Conservation (phyloP, 2,113 vertebrate genomes). For the Brachyhypopomus gauderio region DNA sequence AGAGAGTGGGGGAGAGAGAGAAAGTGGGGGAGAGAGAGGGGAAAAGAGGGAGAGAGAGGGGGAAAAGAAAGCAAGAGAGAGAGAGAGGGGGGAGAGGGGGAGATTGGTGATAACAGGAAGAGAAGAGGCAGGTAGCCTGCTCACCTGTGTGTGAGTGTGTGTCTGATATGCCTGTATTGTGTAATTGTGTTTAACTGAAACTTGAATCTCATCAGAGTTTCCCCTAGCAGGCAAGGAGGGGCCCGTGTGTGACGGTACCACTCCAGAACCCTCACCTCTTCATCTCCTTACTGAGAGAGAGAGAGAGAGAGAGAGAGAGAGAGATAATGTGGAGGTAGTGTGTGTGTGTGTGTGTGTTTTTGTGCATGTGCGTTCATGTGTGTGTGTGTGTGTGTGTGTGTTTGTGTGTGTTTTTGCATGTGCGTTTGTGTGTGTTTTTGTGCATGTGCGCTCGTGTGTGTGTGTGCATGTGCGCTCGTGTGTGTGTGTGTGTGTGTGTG, state of each 20-base stretch:
- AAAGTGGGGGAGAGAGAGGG: not conserved
- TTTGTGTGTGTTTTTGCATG: too few species aligned
- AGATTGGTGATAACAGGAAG: conserved; percentile 9
- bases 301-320: not conserved
- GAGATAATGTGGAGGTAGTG: too few species aligned
- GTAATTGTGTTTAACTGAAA: not conserved
- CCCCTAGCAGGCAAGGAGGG: conserved; percentile 1
- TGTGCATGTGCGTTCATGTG: too few species aligned
- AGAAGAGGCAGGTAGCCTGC: not conserved
- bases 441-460: too few species aligned
- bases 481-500: too few species aligned
- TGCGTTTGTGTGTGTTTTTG: too few species aligned
- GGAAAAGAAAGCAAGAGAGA: too few species aligned
- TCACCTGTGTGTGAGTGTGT: not conserved
- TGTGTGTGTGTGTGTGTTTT: too few species aligned
- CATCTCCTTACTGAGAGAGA: not conserved
- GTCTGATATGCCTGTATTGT: conserved; percentile 8
- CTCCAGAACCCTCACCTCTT: not conserved
- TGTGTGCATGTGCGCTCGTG: too few species aligned
- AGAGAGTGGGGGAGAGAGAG: not conserved
- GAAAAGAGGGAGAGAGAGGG: not conserved
- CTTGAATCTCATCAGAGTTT: not conserved
- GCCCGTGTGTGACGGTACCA: not conserved
- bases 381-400: too few species aligned
- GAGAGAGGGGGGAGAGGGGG: not conserved